These are phyloP conservation scores for Furnarius figulus DNA, from an alignment of 2,113 vertebrate species.

Conservation along the genomic window DNA sequence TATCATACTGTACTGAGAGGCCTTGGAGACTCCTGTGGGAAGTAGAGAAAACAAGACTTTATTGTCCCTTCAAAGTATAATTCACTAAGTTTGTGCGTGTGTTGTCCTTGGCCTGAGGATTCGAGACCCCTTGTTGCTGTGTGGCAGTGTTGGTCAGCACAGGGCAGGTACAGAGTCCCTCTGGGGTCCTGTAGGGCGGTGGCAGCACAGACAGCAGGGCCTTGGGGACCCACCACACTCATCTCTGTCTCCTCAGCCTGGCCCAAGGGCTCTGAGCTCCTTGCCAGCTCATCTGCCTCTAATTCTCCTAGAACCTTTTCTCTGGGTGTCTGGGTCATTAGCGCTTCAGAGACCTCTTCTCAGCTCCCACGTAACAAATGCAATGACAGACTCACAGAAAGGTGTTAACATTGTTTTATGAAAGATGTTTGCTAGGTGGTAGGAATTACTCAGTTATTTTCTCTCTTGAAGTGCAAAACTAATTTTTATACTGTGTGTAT, in stretches of 20 bases:
- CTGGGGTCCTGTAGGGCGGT: fast-evolving
- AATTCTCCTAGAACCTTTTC: background rate
- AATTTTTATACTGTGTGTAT: background rate
- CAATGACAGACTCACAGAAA: background rate
- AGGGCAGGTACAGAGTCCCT: background rate
- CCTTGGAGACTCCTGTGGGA: background rate
- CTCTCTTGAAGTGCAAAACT: background rate
- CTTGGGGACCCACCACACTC: fast-evolving
- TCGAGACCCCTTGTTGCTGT: fast-evolving
- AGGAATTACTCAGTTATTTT: background rate
- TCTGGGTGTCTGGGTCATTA: background rate
- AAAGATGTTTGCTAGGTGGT: background rate
- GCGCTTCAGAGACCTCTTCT: background rate
- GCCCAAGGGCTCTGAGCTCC: background rate
- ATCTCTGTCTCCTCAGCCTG: fast-evolving
- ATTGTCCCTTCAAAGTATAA: background rate
- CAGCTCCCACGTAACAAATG: background rate
- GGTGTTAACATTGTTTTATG: background rate
- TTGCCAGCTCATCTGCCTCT: background rate
- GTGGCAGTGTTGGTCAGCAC: no score
- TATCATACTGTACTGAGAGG: background rate
- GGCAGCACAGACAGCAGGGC: background rate
- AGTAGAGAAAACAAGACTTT: background rate
- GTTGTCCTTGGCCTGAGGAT: background rate
- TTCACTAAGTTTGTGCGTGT: fast-evolving